These are phyloP conservation scores for Axis porcinus DNA, from an alignment of 2,113 vertebrate genomes.

Conservation along the genomic window DNA sequence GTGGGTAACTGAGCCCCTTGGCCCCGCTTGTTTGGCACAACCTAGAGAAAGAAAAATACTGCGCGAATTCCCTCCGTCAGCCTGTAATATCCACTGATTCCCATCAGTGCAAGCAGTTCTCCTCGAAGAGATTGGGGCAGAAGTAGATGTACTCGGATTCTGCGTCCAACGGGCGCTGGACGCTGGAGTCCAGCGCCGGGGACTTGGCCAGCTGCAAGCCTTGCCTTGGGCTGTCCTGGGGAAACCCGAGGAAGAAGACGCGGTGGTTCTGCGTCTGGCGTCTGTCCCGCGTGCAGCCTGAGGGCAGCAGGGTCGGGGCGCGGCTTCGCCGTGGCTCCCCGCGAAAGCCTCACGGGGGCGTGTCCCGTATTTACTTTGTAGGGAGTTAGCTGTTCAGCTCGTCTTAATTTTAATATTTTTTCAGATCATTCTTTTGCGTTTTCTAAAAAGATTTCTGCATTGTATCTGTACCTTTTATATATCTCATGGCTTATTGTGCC, in stretches of 20 bases:
- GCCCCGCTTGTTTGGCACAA: constrained; percentile 56
- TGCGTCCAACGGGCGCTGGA: constrained; percentile 86
- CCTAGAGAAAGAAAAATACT: constrained; percentile 79
- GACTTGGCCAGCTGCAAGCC: constrained; percentile 87
- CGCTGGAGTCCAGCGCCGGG: constrained; percentile 81
- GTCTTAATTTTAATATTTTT: background rate
- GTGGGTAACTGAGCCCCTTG: constrained; percentile 46
- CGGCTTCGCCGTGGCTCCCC: accelerated
- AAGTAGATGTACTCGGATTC: constrained; percentile 91
- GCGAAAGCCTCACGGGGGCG: background rate
- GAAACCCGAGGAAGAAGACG: constrained; percentile 78
- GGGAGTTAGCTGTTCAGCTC: no score
- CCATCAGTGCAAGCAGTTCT: constrained; percentile 87
- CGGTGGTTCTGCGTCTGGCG: background rate
- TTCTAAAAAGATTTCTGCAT: background rate
- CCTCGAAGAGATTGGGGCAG: constrained; percentile 90
- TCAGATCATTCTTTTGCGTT: background rate
- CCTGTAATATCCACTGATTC: constrained; percentile 89
- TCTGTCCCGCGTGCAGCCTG: background rate
- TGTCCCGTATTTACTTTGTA: background rate
- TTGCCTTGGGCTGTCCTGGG: constrained; percentile 84
- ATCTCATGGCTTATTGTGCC: background rate
- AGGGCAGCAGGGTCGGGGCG: accelerated
- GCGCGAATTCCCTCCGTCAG: constrained; percentile 88
- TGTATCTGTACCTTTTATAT: background rate